Base-by-base conservation (phyloP, 2,113 vertebrate genomes). In the Sphyrna mokarran region DNA sequence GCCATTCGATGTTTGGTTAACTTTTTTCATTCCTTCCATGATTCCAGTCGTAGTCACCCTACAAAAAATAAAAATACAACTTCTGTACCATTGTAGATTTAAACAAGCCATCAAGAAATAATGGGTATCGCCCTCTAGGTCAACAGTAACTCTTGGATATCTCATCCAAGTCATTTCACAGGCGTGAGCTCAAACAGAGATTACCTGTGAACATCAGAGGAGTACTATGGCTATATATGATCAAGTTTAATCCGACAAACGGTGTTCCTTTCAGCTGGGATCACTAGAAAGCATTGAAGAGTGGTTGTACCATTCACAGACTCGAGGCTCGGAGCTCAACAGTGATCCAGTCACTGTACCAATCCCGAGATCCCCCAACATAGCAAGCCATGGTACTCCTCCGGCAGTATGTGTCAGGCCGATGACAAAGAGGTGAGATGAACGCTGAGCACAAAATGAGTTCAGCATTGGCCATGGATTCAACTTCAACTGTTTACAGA, bases 21-120 rank as follows among this genome's bases (percentile, higher is more conserved):
- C 97, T 37, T 98, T 98, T 97, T 98, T 98, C 97, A 98, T 96
- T 0, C 97, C 97, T 86, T 98, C 98, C 97, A 97, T 98, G 48
- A 97, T 97, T 23, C 98, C 98, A 0, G 97, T 97, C 1, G 98
- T 97, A 0, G 98, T 98, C 96, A 98, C 97, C 80, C 98, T 98
- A 63, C 95, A 96, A 0, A 68, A 48, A 16, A 96, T 95, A 0
- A 20, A 43, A 26, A 22, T 43, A 76, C 8, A 94, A 70, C 2
- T 23, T n/a, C 66, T 40, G 40, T 29, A 26, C 43, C 23, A 76
- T 0, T 72, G 54, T 29, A 29, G 23, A 76, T 95, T 72, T 26
- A 70, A 63, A 93, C 18, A 93, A 63, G 7, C 63, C 58, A 91
- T 16, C 58, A 63, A 18, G 14, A 29, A 63, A 63, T 90, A 37